Evolutionary conservation across 2,113 vertebrate genomes (phyloP), one percentile per base, ranked within the genome.

Genomic region (Leptocoma aspasia): DNA sequence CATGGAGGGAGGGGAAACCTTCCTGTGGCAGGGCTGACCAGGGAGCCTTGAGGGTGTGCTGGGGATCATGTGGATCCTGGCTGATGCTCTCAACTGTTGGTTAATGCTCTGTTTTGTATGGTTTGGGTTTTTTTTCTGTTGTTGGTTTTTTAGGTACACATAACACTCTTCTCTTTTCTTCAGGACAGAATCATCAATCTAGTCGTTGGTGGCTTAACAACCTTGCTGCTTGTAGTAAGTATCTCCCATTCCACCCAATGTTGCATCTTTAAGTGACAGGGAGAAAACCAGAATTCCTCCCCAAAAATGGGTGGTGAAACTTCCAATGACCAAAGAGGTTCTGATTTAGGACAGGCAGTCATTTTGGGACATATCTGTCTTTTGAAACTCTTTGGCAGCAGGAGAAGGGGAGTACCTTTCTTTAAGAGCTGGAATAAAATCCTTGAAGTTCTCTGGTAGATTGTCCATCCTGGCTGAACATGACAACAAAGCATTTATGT

Each of bases 151-250:
- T 64, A 60, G 35, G 0, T 82, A 44, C 3, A 6, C 27, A 4
- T 65, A 71, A 83, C 41, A 22, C 20, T 63, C 47, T 39, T 82
- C 15, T 60, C n/a, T 88, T 71, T 33, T 57, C 54, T 82, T 76
- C 98, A 99, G 99, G 99, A 99, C 97, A 98, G 99, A 97, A 98
- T 99, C 97, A 99, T 99, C 97, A 99, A 99, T 97, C 96, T 99
- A 92, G 98, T 97, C 24, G 98, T 99, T 94, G 99, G 99, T 61
- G 98, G 98, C 93, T 97, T 99, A 85, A 99, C 99, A 3, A 98
- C 98, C 66, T 92, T 99, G 96, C 94, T 99, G 82, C 98, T 99
- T 91, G 91, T 99, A 90, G 99, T 99, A 98, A 99, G 99, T 99
- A 98, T 92, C 89, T 65, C 49, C 41, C 31, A 69, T 53, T 57